phyloP scores from a whole-genome alignment of 2,113 vertebrate genomes.

The Syngnathus scovelli region DNA sequence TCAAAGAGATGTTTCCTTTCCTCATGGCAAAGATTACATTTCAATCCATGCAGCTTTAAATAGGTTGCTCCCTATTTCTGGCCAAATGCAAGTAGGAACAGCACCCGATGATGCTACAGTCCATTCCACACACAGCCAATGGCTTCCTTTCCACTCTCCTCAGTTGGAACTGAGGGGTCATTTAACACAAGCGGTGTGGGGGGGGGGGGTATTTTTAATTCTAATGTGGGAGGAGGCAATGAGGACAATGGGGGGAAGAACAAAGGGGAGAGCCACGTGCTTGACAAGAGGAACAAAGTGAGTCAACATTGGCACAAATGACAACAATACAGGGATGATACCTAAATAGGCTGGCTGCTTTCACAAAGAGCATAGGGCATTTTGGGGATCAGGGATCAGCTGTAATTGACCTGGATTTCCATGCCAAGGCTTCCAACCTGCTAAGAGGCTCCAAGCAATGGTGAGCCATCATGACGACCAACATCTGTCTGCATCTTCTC shows the following conservation, averaged over 20 bases:
- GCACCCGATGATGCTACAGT: background rate
- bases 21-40: conserved; percentile 11
- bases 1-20: background rate
- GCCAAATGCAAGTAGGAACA: background rate
- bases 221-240: conserved; percentile 10
- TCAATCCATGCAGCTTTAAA: background rate
- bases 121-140: too few relatives aligned
- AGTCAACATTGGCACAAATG: conserved; percentile 14
- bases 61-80: conserved; percentile 13
- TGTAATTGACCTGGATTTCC: conserved; percentile 1
- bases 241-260: conserved; percentile 35
- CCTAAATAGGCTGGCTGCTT: conserved; percentile 13
- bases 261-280: conserved; percentile 43
- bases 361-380: conserved; percentile 29
- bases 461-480: background rate
- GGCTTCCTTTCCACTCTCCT: conserved; percentile 20
- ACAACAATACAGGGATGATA: conserved; percentile 26
- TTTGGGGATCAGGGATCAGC: background rate
- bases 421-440: background rate
- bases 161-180: conserved; percentile 44
- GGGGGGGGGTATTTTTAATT: background rate
- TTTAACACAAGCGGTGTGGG: conserved; percentile 8
- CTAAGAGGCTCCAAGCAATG: background rate
- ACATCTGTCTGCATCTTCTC: background rate
- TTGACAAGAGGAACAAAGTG: conserved; percentile 30